These are phyloP conservation scores for Botia almorhae DNA, from an alignment of 2,797 vertebrate species.

Conservation along the genomic window DNA sequence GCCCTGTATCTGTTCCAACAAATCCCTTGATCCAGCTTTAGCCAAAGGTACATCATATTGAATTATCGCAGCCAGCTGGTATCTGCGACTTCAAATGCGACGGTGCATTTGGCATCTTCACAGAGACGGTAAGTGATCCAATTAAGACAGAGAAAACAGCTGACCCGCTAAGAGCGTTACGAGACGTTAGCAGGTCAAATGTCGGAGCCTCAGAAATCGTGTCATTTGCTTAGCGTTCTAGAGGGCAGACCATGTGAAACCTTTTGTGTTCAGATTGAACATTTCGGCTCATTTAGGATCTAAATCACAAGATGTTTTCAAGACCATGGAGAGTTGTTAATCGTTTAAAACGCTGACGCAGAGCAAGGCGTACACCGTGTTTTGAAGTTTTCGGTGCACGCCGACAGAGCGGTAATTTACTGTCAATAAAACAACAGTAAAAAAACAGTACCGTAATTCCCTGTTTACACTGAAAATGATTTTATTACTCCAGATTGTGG, in stretches of 20 bases:
- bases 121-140: slow-evolving; percentile 33
- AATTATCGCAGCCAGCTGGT: slow-evolving; percentile 65
- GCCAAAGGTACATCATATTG: slow-evolving; percentile 63
- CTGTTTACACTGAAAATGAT: too few species aligned
- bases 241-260: neutral
- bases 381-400: neutral
- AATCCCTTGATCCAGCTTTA: slow-evolving; percentile 73
- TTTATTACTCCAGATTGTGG: too few species aligned
- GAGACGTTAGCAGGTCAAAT: neutral
- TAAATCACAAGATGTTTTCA: neutral
- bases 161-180: slow-evolving; percentile 1
- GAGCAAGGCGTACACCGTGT: neutral
- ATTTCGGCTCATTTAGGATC: neutral
- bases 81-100: slow-evolving; percentile 50
- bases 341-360: neutral
- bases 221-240: neutral
- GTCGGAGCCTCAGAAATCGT: neutral
- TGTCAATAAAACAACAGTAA: neutral
- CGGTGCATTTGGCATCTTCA: slow-evolving; percentile 39
- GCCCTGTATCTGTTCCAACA: slow-evolving; percentile 48
- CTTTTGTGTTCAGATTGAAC: neutral
- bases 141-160: neutral
- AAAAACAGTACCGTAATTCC: too few species aligned
- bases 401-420: neutral
- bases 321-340: neutral